phyloP scores from a whole-genome alignment of 2,797 vertebrate species.

The Poeciliopsis infans region DNA sequence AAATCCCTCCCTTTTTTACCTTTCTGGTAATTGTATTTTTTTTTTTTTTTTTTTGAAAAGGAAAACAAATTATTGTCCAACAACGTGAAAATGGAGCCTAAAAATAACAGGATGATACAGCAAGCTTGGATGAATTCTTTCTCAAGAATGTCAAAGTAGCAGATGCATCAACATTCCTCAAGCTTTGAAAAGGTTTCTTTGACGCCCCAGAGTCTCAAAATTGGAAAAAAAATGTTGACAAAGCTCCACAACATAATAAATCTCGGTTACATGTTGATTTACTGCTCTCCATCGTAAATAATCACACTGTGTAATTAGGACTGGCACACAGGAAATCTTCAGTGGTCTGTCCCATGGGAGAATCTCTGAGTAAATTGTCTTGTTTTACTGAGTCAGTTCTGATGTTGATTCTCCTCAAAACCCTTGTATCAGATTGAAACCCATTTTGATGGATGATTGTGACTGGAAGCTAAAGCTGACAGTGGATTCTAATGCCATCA shows the following conservation, averaged over 20 bases:
- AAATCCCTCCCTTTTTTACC: conserved; percentile 17
- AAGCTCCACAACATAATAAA: conserved; percentile 53
- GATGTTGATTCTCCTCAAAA: conserved; percentile 20
- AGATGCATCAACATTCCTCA: conserved; percentile 76
- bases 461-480: conserved; percentile 24
- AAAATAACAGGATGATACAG: not conserved
- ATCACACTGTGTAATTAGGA: conserved; percentile 55
- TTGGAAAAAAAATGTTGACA: conserved; percentile 21
- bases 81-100: conserved; percentile 31
- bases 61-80: not conserved
- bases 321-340: conserved; percentile 34
- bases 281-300: conserved; percentile 57
- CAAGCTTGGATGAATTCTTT: conserved; percentile 36
- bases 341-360: conserved; percentile 26
- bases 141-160: conserved; percentile 25
- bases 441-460: conserved; percentile 10
- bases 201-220: conserved; percentile 45
- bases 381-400: conserved; percentile 8
- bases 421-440: conserved; percentile 7
- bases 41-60: not conserved
- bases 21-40: conserved; percentile 34
- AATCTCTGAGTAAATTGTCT: conserved; percentile 18
- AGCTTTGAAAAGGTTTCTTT: conserved; percentile 51
- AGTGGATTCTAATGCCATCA: conserved; percentile 5
- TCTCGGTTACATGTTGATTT: conserved; percentile 61